phyloP scores from a whole-genome alignment of 1,140 invertebrate genomes.

The Drosophila aff. region DNA sequence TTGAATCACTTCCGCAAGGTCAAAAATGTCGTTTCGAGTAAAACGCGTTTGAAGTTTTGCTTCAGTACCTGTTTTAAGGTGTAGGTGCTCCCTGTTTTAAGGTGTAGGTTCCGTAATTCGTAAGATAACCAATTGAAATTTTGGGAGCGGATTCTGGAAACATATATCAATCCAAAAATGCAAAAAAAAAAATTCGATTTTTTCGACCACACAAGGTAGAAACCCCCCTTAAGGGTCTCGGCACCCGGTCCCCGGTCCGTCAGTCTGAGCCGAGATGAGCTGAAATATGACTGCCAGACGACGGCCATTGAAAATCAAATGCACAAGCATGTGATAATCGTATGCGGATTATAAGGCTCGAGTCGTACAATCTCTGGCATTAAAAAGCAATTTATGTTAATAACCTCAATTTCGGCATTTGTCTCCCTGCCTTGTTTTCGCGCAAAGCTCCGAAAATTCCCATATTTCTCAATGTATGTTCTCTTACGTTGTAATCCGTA shows the following conservation, averaged over 20 bases:
- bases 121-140: too few species aligned
- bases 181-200: too few species aligned
- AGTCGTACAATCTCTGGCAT: conserved; percentile 31
- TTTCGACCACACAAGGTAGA: too few species aligned
- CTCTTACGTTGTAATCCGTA: conserved; percentile 16
- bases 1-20: too few species aligned
- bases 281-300: conserved; percentile 40
- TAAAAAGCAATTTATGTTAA: conserved; percentile 52
- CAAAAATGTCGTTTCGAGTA: too few species aligned
- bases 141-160: too few species aligned
- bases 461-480: conserved; percentile 4
- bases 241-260: not conserved
- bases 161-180: too few species aligned
- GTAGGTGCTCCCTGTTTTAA: too few species aligned
- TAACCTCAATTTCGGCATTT: conserved; percentile 32
- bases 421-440: conserved; percentile 9
- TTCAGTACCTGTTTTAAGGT: too few species aligned
- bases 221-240: conserved; percentile 41
- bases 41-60: too few species aligned
- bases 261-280: conserved; percentile 18
- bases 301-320: conserved; percentile 34
- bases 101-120: too few species aligned
- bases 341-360: conserved; percentile 36
- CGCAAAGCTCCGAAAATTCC: conserved; percentile 3
- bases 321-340: conserved; percentile 44